Evolutionary conservation across 2,113 vertebrate genomes (phyloP).

Genomic region (Ptilonorhynchus violaceus): DNA sequence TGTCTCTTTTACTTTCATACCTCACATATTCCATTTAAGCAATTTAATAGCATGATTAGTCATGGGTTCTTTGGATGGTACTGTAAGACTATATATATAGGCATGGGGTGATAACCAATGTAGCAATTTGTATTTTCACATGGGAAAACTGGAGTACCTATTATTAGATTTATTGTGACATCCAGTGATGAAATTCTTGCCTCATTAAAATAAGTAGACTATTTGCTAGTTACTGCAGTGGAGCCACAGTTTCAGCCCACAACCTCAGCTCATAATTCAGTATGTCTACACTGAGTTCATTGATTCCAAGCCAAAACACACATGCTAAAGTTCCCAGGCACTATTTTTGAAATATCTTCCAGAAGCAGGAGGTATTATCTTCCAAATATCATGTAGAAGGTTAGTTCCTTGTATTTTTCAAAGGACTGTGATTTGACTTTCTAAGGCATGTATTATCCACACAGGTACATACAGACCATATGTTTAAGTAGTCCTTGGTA

Average conservation of each 20-base stretch:
- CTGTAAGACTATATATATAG: background rate
- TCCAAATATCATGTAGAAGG: background rate
- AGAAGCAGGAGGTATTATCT: background rate
- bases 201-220: slow-evolving; percentile 13
- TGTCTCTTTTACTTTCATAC: background rate
- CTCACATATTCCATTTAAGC: background rate
- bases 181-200: slow-evolving; percentile 4
- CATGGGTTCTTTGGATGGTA: background rate
- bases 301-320: slow-evolving; percentile 28
- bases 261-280: background rate
- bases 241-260: background rate
- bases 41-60: background rate
- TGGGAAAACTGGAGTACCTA: slow-evolving; percentile 4
- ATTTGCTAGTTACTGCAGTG: background rate
- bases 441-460: background rate
- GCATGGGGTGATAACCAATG: background rate
- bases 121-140: slow-evolving; percentile 30
- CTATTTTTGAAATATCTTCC: background rate
- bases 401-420: background rate
- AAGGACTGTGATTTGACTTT: background rate
- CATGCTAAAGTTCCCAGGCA: background rate
- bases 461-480: background rate
- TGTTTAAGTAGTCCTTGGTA: background rate
- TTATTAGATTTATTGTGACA: slow-evolving; percentile 30
- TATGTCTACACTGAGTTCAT: background rate